These are phyloP conservation scores for Rhaphigaster nebulosa DNA, from an alignment of 2,888 invertebrate genomes.

Conservation along the genomic window DNA sequence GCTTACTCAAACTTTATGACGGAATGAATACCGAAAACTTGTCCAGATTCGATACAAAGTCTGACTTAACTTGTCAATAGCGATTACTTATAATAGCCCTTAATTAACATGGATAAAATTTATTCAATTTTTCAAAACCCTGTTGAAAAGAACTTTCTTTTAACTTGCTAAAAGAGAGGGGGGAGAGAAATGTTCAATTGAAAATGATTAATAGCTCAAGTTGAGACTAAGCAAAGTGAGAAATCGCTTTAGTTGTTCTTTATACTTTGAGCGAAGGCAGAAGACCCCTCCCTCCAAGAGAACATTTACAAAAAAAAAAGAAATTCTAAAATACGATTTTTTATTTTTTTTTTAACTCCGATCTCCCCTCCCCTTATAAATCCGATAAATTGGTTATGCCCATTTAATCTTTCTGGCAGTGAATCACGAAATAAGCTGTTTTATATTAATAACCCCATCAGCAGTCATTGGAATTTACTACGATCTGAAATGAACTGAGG, in stretches of 20 bases:
- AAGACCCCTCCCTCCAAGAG: not conserved
- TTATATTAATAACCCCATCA: conserved; percentile 2
- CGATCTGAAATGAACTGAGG: not conserved
- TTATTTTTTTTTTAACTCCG: not conserved
- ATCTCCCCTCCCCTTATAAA: no score
- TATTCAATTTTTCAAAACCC: conserved; percentile 55
- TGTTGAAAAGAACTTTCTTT: conserved; percentile 55
- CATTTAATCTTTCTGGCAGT: not conserved
- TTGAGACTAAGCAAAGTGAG: conserved; percentile 50
- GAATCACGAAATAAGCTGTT: not conserved
- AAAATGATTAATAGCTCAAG: conserved; percentile 57
- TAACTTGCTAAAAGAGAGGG: conserved; percentile 12
- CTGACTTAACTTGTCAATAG: conserved; percentile 38
- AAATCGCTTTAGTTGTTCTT: conserved; percentile 57
- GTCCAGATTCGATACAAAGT: not conserved
- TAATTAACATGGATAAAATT: conserved; percentile 51
- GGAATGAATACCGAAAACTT: not conserved
- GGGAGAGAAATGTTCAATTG: conserved; percentile 52
- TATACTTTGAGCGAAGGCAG: not conserved
- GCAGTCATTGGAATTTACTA: not conserved
- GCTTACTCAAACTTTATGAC: not conserved
- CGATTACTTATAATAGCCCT: conserved; percentile 23
- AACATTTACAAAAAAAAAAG: conserved; percentile 21
- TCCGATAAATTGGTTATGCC: not conserved
- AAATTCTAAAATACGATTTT: not conserved